Evolutionary conservation across 2,113 vertebrate genomes (phyloP), one percentile per base, ranked within the genome.

Genomic region (Dicrurus megarhynchus): DNA sequence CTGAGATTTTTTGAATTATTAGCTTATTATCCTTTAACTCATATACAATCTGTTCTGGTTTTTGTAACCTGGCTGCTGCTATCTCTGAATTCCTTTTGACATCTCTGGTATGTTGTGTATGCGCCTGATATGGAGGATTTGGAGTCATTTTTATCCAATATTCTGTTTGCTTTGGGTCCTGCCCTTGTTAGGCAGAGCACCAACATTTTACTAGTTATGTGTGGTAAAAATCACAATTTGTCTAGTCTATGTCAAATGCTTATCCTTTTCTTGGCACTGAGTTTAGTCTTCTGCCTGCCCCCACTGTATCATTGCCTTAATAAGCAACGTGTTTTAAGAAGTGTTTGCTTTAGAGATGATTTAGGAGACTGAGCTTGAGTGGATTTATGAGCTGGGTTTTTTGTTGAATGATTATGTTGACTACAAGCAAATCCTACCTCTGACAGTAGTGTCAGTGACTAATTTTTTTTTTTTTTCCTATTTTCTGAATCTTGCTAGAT

Each of bases 401-500:
- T 73, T 64, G 4, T 67, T 64, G 49, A 21, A 11, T 32, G 15
- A 20, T 53, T 23, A 3, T 30, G 28, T 12, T 67, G 57, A 32
- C 41, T 89, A 50, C 70, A 68, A 14, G 11, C 7, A 67, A 65
- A 63, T 50, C 8, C 42, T 65, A 3, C 27, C 5, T 7, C 35
- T 85, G 41, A 30, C 57, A 81, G 17, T 7, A 41, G 18, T 47
- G 23, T 39, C 15, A 37, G 33, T 42, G 39, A 30, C 47, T 65
- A 22, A 18, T 17, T 1, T 19, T 24, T 35, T 32, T 39, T 53
- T 52, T 24, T 9, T 42, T 32, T 2, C 4, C 0, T 70, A 7
- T 82, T 41, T 77, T 57, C 46, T 47, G 32, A 56, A 14, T 42
- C 9, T 47, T 59, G 17, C 21, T 37, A 27, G 26, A 10, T 32